phyloP scores from a whole-genome alignment of 2,113 vertebrate species.

The Manacus vitellinus region DNA sequence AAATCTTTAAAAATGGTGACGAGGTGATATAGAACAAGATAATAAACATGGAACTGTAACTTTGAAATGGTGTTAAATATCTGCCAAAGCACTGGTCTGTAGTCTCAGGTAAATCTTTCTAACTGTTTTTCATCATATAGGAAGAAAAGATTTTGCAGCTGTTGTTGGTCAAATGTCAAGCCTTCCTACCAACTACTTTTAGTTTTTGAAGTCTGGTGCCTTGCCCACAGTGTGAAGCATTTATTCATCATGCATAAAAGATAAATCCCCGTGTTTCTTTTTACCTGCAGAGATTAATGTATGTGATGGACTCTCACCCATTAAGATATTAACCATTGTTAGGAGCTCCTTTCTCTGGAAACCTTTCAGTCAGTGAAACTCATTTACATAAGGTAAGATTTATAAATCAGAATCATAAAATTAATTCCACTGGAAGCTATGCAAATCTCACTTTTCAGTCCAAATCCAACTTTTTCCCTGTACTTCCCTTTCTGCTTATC shows the following conservation, averaged over 20 bases:
- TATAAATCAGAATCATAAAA: background rate
- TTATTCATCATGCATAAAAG: background rate
- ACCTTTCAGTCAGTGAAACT: background rate
- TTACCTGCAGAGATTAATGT: background rate
- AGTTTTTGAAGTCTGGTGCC: background rate
- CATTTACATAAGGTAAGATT: background rate
- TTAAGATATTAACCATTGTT: background rate
- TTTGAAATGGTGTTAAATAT: background rate
- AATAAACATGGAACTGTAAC: background rate
- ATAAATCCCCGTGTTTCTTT: background rate
- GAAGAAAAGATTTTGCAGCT: background rate
- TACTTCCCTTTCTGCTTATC: background rate
- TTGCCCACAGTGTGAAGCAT: background rate
- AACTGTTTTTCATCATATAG: background rate
- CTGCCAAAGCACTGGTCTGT: background rate
- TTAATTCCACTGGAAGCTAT: background rate
- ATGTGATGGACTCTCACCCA: background rate
- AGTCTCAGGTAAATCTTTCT: background rate
- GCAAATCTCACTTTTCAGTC: background rate
- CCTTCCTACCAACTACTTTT: background rate
- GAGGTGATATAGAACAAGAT: background rate
- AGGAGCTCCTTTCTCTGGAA: background rate
- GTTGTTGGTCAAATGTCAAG: background rate
- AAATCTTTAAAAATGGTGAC: background rate
- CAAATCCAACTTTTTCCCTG: background rate